Percentiles rank a stretch among this genome's conserved stretches.
These are phyloP conservation scores for Hirtodrosophila alboralis DNA, from an alignment of 2,888 invertebrate genomes.

Conservation along the genomic window DNA sequence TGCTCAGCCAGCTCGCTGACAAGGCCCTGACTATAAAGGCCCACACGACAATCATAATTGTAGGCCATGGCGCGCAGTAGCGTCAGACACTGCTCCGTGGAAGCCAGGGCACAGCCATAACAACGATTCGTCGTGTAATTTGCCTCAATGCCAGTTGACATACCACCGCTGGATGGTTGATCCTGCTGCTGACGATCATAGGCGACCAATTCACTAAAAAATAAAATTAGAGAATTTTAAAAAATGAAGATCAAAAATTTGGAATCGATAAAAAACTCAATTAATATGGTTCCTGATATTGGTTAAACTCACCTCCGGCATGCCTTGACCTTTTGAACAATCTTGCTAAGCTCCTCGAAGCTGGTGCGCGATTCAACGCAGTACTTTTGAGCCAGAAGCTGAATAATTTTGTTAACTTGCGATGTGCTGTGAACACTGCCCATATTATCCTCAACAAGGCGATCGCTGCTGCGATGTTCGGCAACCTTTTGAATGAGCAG, in stretches of 20 bases:
- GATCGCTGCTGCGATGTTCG: conserved; percentile 91
- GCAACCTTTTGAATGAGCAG: conserved; percentile 93
- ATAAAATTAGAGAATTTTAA: background rate
- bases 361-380: conserved; percentile 97
- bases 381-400: conserved; percentile 96
- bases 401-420: conserved; percentile 96
- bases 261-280: no score
- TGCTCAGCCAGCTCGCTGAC: conserved; percentile 95
- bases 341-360: conserved; percentile 96
- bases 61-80: conserved; percentile 94
- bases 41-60: conserved; percentile 89
- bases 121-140: conserved; percentile 87
- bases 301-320: conserved; percentile 87
- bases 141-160: conserved; percentile 61
- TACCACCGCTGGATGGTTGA: conserved; percentile 52
- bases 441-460: conserved; percentile 85
- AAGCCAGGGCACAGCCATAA: conserved; percentile 94
- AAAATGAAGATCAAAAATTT: background rate
- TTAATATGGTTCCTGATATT: no score
- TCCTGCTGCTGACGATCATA: conserved; percentile 93
- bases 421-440: conserved; percentile 85
- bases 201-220: conserved; percentile 91
- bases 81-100: conserved; percentile 97
- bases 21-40: conserved; percentile 92
- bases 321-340: conserved; percentile 95